Percentiles rank a stretch among this genome's conserved stretches.
phyloP scores from a whole-genome alignment of 2,797 vertebrate species.

The Sparus aurata region DNA sequence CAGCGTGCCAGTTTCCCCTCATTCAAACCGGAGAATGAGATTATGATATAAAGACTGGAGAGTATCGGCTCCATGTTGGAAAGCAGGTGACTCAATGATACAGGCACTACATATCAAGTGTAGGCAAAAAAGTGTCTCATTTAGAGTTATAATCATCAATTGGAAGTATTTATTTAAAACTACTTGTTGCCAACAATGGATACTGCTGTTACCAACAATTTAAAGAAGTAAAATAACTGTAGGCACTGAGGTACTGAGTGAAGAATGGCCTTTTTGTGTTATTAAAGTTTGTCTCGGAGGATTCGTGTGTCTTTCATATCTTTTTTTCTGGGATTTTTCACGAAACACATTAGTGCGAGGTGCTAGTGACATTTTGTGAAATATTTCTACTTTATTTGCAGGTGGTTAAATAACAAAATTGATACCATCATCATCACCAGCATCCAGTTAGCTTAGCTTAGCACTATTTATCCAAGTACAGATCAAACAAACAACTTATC shows the following conservation, averaged over 20 bases:
- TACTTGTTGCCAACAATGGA: not conserved
- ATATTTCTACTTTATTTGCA: too few relatives aligned
- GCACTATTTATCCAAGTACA: not conserved
- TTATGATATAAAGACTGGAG: not conserved
- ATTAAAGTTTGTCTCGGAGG: constrained; percentile 10
- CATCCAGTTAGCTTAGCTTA: not conserved
- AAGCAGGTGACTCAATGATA: not conserved
- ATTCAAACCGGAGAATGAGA: constrained; percentile 17
- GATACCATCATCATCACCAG: too few relatives aligned
- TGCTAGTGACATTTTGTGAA: not conserved
- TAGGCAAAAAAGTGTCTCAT: not conserved
- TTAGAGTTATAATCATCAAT: not conserved
- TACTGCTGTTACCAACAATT: not conserved
- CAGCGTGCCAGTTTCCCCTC: not conserved
- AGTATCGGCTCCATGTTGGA: not conserved
- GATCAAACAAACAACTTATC: not conserved
- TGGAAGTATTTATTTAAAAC: rapidly evolving
- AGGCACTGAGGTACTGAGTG: too few relatives aligned
- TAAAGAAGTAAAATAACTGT: not conserved
- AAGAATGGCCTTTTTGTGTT: constrained; percentile 7
- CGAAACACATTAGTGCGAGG: not conserved
- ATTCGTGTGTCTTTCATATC: not conserved
- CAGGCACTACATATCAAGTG: not conserved
- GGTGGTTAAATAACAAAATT: not conserved
- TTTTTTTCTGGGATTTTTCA: not conserved